Conservation (phyloP, 2,797 vertebrate genomes). For the Anguilla marmorata region DNA sequence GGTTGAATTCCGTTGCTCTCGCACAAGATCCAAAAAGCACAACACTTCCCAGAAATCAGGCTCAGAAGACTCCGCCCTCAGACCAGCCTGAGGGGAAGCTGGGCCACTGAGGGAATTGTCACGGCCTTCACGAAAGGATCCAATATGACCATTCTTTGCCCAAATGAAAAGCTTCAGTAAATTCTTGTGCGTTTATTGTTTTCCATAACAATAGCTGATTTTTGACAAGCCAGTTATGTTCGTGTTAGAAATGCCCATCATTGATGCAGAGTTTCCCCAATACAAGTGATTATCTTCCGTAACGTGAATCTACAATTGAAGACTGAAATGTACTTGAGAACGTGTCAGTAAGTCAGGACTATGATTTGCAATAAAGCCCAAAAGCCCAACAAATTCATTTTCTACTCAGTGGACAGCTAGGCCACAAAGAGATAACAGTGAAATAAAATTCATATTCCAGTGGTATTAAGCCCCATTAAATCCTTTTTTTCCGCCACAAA, state of each 20-base stretch:
- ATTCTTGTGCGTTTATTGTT: not conserved
- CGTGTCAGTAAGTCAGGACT: not conserved
- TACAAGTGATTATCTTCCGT: not conserved
- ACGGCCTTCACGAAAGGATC: not conserved
- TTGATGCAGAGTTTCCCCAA: not conserved
- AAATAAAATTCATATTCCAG: conserved; percentile 1
- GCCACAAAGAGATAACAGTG: not conserved
- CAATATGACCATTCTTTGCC: not conserved
- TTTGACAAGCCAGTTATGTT: conserved; percentile 14
- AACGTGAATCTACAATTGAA: not conserved
- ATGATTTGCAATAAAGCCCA: not conserved
- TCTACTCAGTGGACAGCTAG: not conserved
- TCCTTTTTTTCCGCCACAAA: not conserved
- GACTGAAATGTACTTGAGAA: not conserved
- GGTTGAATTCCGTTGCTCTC: not conserved
- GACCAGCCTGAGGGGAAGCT: not conserved
- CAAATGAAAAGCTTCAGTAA: not conserved
- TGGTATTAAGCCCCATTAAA: conserved; percentile 7
- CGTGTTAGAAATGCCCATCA: not conserved
- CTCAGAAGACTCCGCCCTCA: not conserved
- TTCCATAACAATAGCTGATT: not conserved
- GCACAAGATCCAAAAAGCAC: not conserved
- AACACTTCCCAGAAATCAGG: not conserved
- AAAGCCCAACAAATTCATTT: not conserved
- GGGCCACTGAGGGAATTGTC: not conserved